Conservation (phyloP, 2,113 vertebrate genomes). For the Telmatochromis brichardi region DNA sequence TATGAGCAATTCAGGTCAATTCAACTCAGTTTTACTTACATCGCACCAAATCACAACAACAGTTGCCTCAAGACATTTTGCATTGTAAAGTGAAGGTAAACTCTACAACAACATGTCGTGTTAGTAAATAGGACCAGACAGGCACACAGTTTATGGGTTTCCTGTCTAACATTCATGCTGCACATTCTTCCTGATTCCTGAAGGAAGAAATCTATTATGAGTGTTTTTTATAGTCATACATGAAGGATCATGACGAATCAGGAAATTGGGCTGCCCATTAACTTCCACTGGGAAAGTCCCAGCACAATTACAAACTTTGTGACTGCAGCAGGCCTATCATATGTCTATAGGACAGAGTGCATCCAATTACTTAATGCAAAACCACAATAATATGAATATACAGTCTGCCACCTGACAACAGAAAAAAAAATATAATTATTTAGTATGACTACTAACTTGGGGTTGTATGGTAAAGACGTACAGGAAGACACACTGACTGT, state of each 20-base stretch:
- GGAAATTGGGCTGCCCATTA: background rate
- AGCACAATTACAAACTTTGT: background rate
- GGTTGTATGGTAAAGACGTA: background rate
- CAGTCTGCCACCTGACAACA: background rate
- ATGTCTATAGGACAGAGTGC: background rate
- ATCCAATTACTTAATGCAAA: background rate
- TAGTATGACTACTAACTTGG: background rate
- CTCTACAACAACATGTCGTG: background rate
- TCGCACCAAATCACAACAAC: background rate
- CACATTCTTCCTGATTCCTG: background rate
- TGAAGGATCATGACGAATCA: background rate
- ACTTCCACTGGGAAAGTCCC: background rate
- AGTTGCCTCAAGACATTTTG: background rate
- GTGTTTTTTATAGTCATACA: background rate
- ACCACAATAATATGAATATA: background rate
- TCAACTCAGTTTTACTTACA: background rate
- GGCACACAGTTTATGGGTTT: background rate
- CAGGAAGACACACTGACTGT: background rate
- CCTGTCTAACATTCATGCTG: background rate
- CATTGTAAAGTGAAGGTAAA: background rate
- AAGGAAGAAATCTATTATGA: constrained; percentile 30
- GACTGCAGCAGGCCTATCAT: background rate
- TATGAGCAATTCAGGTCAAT: background rate
- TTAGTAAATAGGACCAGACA: background rate
- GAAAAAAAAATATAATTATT: background rate